Percentiles rank a stretch among this genome's conserved stretches.
phyloP scores from a whole-genome alignment of 2,888 invertebrate genomes.

The Phalera bucephala region DNA sequence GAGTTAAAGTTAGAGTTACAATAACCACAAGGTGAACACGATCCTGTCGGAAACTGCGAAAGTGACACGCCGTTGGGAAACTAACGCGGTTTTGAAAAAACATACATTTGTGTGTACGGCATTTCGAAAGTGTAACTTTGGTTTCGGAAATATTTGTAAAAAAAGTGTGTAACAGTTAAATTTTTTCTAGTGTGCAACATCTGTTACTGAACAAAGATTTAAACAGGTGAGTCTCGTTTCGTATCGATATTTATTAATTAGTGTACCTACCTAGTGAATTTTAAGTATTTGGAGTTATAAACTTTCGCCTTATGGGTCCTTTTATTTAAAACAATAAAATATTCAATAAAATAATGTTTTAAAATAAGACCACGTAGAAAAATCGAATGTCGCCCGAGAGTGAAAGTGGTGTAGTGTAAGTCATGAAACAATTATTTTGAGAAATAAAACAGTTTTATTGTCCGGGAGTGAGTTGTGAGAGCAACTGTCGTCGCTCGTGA shows the following conservation, averaged over 20 bases:
- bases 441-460: constrained; percentile 8
- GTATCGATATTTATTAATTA: constrained; percentile 13
- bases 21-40: constrained; percentile 76
- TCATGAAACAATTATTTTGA: constrained; percentile 27
- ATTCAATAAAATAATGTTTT: too few relatives aligned
- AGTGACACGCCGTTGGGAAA: constrained; percentile 74
- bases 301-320: too few relatives aligned
- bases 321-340: too few relatives aligned
- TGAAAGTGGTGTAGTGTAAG: constrained; percentile 16
- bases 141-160: constrained; percentile 28
- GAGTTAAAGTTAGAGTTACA: constrained; percentile 69
- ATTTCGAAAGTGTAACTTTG: constrained; percentile 48
- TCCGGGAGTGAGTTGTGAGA: constrained; percentile 19
- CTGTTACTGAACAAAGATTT: constrained; percentile 22
- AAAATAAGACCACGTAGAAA: too few relatives aligned
- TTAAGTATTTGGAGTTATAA: constrained; percentile 9
- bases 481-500: constrained; percentile 19
- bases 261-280: constrained; percentile 10
- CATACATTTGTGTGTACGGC: constrained; percentile 51
- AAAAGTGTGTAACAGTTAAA: constrained; percentile 37
- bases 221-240: constrained; percentile 32
- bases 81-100: constrained; percentile 69
- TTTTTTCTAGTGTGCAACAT: constrained; percentile 23
- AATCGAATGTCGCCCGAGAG: constrained; percentile 7
- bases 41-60: constrained; percentile 68